A percentile compares a stretch with the other conserved stretches of the same genome.
Evolutionary conservation across 2,888 invertebrate species (phyloP).

Genomic region (Congeria kusceri): DNA sequence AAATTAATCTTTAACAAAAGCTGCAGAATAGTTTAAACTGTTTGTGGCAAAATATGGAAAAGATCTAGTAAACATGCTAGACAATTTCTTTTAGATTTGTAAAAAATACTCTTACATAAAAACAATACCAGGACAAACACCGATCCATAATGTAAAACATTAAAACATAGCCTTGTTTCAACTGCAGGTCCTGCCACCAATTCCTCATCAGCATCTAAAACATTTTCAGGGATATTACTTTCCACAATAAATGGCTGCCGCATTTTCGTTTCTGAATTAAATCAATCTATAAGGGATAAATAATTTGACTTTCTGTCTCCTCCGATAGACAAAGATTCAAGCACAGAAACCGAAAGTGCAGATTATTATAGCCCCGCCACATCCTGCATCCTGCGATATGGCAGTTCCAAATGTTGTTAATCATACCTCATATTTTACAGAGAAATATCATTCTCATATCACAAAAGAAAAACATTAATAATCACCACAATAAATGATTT

Average conservation of each 20-base stretch:
- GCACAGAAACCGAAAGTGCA: constrained; percentile 44
- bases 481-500: too few species aligned
- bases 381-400: constrained; percentile 35
- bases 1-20: too few species aligned
- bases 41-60: too few species aligned
- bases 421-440: constrained; percentile 20
- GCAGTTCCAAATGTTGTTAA: constrained; percentile 25
- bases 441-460: too few species aligned
- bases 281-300: constrained; percentile 55
- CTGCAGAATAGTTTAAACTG: too few species aligned
- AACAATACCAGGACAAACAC: too few species aligned
- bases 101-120: too few species aligned
- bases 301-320: constrained; percentile 52
- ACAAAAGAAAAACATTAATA: too few species aligned
- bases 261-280: constrained; percentile 51
- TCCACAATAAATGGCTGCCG: constrained; percentile 3
- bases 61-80: too few species aligned
- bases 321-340: constrained; percentile 42
- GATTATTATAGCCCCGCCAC: constrained; percentile 8
- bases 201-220: not conserved
- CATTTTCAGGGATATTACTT: constrained; percentile 22
- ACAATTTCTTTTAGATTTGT: too few species aligned
- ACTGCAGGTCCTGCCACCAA: not conserved
- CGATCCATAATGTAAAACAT: too few species aligned
- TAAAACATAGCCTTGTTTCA: too few species aligned